These are phyloP conservation scores for Scaptomyza flava DNA, from an alignment of 2,888 invertebrate genomes.

Conservation along the genomic window DNA sequence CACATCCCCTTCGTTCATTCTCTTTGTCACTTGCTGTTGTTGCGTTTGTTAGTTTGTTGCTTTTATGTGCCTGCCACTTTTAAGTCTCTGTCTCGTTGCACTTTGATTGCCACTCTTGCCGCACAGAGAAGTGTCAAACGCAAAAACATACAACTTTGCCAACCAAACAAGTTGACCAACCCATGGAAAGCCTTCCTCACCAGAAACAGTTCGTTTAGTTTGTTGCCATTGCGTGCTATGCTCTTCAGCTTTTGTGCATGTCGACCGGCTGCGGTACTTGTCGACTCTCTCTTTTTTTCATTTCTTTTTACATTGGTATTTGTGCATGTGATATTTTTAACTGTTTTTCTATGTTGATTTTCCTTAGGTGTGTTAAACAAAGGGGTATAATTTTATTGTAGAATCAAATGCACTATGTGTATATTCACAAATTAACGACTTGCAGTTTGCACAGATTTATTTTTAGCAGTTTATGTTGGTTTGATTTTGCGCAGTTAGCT, in stretches of 20 bases:
- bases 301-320: not conserved
- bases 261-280: slow-evolving; percentile 19
- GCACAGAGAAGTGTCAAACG: slow-evolving; percentile 61
- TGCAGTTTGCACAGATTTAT: no score
- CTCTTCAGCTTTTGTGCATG: not conserved
- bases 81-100: slow-evolving; percentile 59
- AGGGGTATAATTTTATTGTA: not conserved
- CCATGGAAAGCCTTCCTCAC: slow-evolving; percentile 5
- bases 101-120: slow-evolving; percentile 61
- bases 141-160: slow-evolving; percentile 35
- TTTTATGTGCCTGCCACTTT: slow-evolving; percentile 58
- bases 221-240: slow-evolving; percentile 5
- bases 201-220: slow-evolving; percentile 17
- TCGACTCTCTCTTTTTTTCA: not conserved
- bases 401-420: not conserved
- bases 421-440: no score
- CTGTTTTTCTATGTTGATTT: not conserved
- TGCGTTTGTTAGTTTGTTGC: slow-evolving; percentile 46
- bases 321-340: not conserved
- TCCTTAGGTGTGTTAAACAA: not conserved
- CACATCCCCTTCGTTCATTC: not conserved
- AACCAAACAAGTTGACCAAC: slow-evolving; percentile 6
- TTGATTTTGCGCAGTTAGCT: no score
- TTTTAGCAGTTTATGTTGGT: no score
- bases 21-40: slow-evolving; percentile 23